phyloP scores from a whole-genome alignment of 2,888 invertebrate species.

The Metopia argyrocephala region DNA sequence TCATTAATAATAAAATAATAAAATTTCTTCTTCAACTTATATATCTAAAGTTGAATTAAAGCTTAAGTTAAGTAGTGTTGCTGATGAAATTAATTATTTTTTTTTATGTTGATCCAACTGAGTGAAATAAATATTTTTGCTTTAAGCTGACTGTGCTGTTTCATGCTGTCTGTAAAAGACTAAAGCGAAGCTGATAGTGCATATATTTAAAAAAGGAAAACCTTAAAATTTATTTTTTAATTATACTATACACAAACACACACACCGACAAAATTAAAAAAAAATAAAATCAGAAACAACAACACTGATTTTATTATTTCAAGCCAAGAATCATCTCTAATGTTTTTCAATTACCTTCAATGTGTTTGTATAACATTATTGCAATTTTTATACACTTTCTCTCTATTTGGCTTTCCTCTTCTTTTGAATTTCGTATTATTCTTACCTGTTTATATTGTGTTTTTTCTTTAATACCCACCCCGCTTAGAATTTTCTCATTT shows the following conservation, averaged over 20 bases:
- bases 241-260: constrained; percentile 13
- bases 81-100: no score
- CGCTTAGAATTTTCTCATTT: not conserved
- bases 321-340: constrained; percentile 47
- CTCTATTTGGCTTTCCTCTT: not conserved
- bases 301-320: constrained; percentile 27
- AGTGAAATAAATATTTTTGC: no score
- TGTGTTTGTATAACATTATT: not conserved
- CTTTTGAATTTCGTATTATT: no score
- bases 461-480: not conserved
- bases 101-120: no score
- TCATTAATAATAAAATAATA: no score
- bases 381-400: not conserved
- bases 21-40: no score
- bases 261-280: not conserved
- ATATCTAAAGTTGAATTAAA: no score
- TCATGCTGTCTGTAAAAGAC: no score
- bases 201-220: not conserved
- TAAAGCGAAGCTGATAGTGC: no score
- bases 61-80: no score
- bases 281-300: not conserved
- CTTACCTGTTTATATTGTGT: not conserved
- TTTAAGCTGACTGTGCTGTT: no score
- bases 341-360: constrained; percentile 23
- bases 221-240: constrained; percentile 47